phyloP scores from a whole-genome alignment of 2,797 vertebrate genomes.

The Hozukius guyotensis region DNA sequence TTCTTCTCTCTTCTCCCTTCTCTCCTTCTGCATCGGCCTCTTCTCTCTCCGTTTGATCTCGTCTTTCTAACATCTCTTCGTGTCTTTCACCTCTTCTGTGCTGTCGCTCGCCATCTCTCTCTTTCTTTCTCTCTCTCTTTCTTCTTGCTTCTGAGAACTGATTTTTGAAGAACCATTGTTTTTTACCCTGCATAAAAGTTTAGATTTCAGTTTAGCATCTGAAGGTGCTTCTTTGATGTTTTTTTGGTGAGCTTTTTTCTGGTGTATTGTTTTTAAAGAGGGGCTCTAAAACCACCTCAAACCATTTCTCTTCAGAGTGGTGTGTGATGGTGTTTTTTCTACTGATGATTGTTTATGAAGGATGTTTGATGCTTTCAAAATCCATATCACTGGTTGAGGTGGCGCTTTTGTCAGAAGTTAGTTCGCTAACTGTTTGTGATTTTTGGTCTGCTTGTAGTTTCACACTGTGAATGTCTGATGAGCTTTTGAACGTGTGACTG shows the following conservation, averaged over 20 bases:
- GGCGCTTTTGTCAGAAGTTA: constrained; percentile 6
- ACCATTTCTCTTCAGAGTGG: not conserved
- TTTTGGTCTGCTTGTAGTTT: not conserved
- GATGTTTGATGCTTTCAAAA: constrained; percentile 4
- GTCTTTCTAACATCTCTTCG: constrained; percentile 39
- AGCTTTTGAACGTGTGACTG: constrained; percentile 7
- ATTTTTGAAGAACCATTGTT: constrained; percentile 10
- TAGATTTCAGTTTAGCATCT: constrained; percentile 19
- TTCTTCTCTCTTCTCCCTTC: not conserved
- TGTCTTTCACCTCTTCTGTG: constrained; percentile 44
- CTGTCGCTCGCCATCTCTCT: constrained; percentile 6
- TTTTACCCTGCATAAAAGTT: constrained; percentile 34
- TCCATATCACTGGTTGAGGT: not conserved
- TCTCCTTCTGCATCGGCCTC: constrained; percentile 16
- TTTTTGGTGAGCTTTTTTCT: not conserved
- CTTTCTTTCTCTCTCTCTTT: constrained; percentile 4
- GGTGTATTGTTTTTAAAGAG: constrained; percentile 21
- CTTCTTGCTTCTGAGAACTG: constrained; percentile 11
- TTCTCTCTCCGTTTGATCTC: constrained; percentile 54
- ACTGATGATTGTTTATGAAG: not conserved
- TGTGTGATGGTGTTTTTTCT: not conserved
- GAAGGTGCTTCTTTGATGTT: constrained; percentile 42
- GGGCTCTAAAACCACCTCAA: not conserved
- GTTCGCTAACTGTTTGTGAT: not conserved
- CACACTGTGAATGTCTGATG: not conserved